A percentile compares a stretch with the other conserved stretches of the same genome.
These are phyloP conservation scores for Danio choprae DNA, from an alignment of 2,797 vertebrate genomes.

Conservation along the genomic window DNA sequence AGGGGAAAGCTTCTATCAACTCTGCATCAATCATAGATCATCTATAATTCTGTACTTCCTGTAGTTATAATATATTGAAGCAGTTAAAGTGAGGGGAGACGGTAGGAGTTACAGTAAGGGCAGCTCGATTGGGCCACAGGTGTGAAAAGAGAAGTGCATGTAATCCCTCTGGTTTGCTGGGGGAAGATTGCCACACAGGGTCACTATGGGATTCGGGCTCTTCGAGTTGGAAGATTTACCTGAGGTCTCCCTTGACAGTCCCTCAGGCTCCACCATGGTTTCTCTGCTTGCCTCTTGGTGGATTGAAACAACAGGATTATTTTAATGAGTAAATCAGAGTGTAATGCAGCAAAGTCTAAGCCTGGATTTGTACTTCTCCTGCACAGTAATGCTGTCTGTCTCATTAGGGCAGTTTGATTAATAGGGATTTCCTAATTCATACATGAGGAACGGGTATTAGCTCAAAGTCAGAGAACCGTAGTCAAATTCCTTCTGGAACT, in stretches of 20 bases:
- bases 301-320: constrained; percentile 42
- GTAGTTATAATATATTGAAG: not conserved
- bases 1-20: constrained; percentile 40
- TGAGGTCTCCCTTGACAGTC: not conserved
- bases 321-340: constrained; percentile 50
- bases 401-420: constrained; percentile 48
- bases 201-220: not conserved
- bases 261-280: not conserved
- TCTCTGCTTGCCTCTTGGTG: constrained; percentile 5
- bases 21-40: constrained; percentile 20
- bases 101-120: not conserved
- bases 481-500: not conserved
- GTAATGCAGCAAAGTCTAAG: constrained; percentile 27
- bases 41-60: constrained; percentile 18
- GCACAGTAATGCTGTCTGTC: constrained; percentile 6
- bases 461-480: not conserved
- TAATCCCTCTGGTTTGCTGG: constrained; percentile 27
- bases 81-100: not conserved
- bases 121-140: not conserved
- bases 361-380: constrained; percentile 3
- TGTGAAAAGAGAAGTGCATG: not conserved
- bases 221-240: constrained; percentile 19
- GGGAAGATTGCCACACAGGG: not conserved
- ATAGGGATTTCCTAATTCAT: constrained; percentile 1
- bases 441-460: not conserved